Percentiles rank a stretch among this genome's conserved stretches.
Conservation (phyloP, 2,113 vertebrate species). For the Cyphomyrus plagiostoma region DNA sequence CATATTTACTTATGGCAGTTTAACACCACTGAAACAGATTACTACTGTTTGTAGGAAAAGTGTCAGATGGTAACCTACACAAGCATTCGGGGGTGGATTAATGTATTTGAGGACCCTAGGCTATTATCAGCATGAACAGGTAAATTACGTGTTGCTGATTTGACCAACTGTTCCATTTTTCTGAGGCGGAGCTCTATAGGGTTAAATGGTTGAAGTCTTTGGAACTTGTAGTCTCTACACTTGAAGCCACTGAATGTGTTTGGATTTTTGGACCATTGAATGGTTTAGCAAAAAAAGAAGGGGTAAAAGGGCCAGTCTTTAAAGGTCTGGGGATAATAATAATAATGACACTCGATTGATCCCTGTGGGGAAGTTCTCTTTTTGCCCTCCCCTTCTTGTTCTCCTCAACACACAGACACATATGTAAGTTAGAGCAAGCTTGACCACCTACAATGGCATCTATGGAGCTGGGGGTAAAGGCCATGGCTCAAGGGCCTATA, state of each 20-base stretch:
- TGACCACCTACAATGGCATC: background rate
- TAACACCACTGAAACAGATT: background rate
- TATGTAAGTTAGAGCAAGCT: background rate
- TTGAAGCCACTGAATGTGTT: constrained; percentile 29
- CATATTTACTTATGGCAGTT: background rate
- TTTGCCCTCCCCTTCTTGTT: background rate
- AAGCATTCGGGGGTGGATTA: background rate
- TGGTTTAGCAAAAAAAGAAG: constrained; percentile 33
- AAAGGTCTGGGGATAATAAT: constrained; percentile 50
- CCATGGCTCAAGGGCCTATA: background rate
- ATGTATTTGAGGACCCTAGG: background rate
- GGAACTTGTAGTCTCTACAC: constrained; percentile 48
- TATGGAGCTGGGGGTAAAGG: background rate
- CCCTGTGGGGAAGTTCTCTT: background rate
- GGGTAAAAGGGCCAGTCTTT: constrained; percentile 63
- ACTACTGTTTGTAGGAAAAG: background rate
- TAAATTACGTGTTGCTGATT: background rate
- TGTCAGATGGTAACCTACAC: background rate
- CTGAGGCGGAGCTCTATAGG: background rate
- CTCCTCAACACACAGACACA: background rate
- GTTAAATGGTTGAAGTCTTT: constrained; percentile 25
- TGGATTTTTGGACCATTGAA: constrained; percentile 15
- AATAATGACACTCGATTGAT: background rate
- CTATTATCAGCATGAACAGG: background rate
- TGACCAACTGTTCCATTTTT: background rate